Evolutionary conservation across 2,113 vertebrate genomes (phyloP), one percentile per base, ranked within the genome.

Genomic region (Shinisaurus crocodilurus): DNA sequence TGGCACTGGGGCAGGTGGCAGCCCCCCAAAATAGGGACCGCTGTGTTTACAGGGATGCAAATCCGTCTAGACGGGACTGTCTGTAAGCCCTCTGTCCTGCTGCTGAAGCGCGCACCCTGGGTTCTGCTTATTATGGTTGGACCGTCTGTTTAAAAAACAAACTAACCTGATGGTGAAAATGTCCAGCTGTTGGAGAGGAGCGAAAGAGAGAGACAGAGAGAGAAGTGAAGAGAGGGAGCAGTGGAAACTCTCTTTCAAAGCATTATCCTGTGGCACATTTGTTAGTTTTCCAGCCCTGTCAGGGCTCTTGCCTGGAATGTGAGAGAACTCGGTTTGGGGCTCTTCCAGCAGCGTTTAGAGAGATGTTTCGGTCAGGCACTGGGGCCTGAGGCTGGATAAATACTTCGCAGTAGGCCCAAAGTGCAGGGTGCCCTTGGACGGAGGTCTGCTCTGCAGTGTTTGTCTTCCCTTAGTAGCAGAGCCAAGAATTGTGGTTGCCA

Each of bases 1-100:
- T 95, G 94, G 86, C 95, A 90, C 37, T 84, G 92, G 83, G 90
- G n/a, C 92, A 88, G 72, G 37, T 50, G 76, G 84, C 77, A 80
- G 72, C 77, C 60, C 90, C 93, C 93, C n/a, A n/a, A 94, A 96
- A 96, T 93, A 69, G 93, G 94, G 93, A 91, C 91, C 94, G 43
- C 43, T 93, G 93, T 92, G 94, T 96, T 95, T 94, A 94, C 93
- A 92, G 85, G 86, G 89, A 85, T 93, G 90, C 75, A 81, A 85
- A 90, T 72, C 74, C 88, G 91, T 94, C 67, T 85, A 93, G 6
- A 0, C 67, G 1, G 45, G 29, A 23, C 32, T 72, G 67, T 85
- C 45, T 25, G 45, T 45, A 85, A 18, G n/a, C 67, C 18, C 18
- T 54, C 91, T 92, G 91, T 91, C 82, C 88, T 84, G 92, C 80